phyloP scores from a whole-genome alignment of 2,888 invertebrate genomes.

The Tillus elongatus region DNA sequence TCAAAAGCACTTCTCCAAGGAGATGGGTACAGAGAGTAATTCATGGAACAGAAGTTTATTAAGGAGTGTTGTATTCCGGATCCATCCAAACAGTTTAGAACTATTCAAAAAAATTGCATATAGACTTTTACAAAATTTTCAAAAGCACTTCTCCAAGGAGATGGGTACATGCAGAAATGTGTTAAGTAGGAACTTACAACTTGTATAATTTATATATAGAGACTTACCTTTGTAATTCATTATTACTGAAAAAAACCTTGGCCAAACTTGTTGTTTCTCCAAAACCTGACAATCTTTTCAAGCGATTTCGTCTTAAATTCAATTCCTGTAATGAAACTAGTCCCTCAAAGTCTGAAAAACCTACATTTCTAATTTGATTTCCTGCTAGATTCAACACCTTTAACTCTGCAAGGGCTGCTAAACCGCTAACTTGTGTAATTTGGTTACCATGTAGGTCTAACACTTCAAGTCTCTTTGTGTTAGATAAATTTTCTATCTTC shows the following conservation, averaged over 20 bases:
- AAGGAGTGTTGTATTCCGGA: too few relatives aligned
- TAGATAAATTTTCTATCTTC: conserved; percentile 66
- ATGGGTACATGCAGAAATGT: too few relatives aligned
- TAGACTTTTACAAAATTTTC: too few relatives aligned
- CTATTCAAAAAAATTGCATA: too few relatives aligned
- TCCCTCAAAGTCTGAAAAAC: conserved; percentile 68
- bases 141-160: too few relatives aligned
- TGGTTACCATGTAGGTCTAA: conserved; percentile 90
- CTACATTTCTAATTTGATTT: conserved; percentile 74
- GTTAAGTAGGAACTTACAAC: too few relatives aligned
- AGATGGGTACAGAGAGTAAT: too few relatives aligned
- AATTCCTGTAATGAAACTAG: conserved; percentile 72
- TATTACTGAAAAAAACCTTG: conserved; percentile 75
- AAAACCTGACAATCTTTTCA: conserved; percentile 72
- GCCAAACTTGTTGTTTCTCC: conserved; percentile 66
- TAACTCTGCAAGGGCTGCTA: conserved; percentile 61
- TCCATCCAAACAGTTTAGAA: too few relatives aligned
- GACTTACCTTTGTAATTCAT: conserved; percentile 59
- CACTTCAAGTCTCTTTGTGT: conserved; percentile 71
- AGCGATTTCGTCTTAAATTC: conserved; percentile 78
- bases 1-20: too few relatives aligned
- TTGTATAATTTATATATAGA: too few relatives aligned
- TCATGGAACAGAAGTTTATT: too few relatives aligned
- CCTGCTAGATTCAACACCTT: conserved; percentile 90
- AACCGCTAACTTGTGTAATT: conserved; percentile 59